Percentiles rank a stretch among this genome's conserved stretches.
These are phyloP conservation scores for Trichonephila inaurata DNA, from an alignment of 1,140 invertebrate species.

Conservation along the genomic window DNA sequence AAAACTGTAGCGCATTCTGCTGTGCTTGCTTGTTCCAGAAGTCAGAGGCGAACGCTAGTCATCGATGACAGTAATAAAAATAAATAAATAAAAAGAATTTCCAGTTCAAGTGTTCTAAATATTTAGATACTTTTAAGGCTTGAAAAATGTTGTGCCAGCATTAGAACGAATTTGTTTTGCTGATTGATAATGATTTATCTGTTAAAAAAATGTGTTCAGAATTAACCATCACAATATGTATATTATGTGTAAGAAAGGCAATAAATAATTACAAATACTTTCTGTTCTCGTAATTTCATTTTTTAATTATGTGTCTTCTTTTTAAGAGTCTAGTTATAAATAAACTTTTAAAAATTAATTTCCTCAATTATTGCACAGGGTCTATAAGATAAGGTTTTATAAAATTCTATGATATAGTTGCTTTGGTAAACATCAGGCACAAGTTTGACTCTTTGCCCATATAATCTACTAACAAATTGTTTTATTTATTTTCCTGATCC, in stretches of 20 bases:
- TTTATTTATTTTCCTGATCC: too few species aligned
- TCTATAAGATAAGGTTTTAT: too few species aligned
- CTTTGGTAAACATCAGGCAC: too few species aligned
- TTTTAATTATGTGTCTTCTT: constrained; percentile 6
- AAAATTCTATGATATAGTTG: too few species aligned
- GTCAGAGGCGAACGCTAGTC: constrained; percentile 68
- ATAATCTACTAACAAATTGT: too few species aligned
- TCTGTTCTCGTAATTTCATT: not conserved
- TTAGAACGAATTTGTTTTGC: constrained; percentile 64
- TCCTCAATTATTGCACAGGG: too few species aligned
- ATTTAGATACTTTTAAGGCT: constrained; percentile 56
- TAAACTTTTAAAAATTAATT: too few species aligned
- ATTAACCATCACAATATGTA: constrained; percentile 69
- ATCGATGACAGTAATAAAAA: constrained; percentile 37
- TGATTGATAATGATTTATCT: constrained; percentile 73
- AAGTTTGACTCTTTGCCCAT: too few species aligned
- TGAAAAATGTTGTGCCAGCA: constrained; percentile 71
- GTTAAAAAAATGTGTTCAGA: constrained; percentile 74
- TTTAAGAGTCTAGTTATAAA: not conserved
- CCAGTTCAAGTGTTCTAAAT: constrained; percentile 38
- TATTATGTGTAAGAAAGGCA: constrained; percentile 76
- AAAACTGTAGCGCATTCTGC: constrained; percentile 40
- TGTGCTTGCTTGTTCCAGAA: constrained; percentile 54
- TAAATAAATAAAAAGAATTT: constrained; percentile 7
- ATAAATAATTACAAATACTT: constrained; percentile 74